These are phyloP conservation scores for Drosophila conformis DNA, from an alignment of 2,888 invertebrate species.

Conservation along the genomic window DNA sequence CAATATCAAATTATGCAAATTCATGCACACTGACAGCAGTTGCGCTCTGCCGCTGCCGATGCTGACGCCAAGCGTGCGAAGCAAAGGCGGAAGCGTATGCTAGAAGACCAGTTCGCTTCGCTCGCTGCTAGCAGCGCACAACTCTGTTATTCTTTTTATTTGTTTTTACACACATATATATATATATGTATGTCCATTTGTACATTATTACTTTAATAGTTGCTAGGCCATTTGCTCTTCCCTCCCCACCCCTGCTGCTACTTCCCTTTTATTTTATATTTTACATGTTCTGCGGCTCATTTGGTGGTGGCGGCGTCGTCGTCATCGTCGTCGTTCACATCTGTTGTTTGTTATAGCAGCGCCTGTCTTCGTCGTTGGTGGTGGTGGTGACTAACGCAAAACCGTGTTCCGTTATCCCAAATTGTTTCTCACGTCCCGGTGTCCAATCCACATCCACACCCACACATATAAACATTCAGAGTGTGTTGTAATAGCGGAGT, in stretches of 20 bases:
- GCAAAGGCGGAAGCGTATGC: slow-evolving; percentile 60
- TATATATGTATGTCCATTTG: background rate
- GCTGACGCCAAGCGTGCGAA: slow-evolving; percentile 46
- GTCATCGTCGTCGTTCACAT: slow-evolving; percentile 46
- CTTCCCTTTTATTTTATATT: slow-evolving; percentile 26
- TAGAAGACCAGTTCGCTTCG: slow-evolving; percentile 53
- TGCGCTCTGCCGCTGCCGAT: slow-evolving; percentile 35
- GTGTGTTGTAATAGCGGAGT: slow-evolving; percentile 48
- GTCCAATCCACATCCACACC: slow-evolving; percentile 42
- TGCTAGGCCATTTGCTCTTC: slow-evolving; percentile 38
- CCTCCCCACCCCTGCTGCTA: slow-evolving; percentile 20
- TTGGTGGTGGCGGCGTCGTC: slow-evolving; percentile 26
- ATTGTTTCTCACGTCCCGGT: slow-evolving; percentile 65
- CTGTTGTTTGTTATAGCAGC: slow-evolving; percentile 58
- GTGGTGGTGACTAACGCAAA: slow-evolving; percentile 70
- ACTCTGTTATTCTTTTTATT: slow-evolving; percentile 48
- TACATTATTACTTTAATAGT: slow-evolving; percentile 40
- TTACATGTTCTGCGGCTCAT: slow-evolving; percentile 53
- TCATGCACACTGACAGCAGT: slow-evolving; percentile 58
- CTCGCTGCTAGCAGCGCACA: slow-evolving; percentile 12
- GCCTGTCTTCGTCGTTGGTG: slow-evolving; percentile 50
- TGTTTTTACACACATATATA: slow-evolving; percentile 28
- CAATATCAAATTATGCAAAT: slow-evolving; percentile 71
- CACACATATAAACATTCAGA: slow-evolving; percentile 46
- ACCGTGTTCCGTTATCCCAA: slow-evolving; percentile 75